phyloP scores from a whole-genome alignment of 2,888 invertebrate genomes.

The Acronicta leporina region DNA sequence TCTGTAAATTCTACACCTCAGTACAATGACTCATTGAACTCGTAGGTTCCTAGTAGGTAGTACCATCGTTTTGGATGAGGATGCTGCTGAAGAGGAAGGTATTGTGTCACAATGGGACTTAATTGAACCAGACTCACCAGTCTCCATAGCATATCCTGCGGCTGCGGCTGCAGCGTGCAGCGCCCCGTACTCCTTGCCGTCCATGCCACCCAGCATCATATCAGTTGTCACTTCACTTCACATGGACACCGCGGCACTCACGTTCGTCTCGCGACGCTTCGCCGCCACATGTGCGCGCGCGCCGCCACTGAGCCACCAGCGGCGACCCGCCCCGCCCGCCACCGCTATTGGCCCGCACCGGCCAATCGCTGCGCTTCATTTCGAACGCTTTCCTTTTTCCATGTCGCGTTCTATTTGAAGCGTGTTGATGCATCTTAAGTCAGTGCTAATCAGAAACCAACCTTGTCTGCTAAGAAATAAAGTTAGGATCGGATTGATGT shows the following conservation, averaged over 20 bases:
- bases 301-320: slow-evolving; percentile 57
- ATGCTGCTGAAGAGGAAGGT: not conserved
- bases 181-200: slow-evolving; percentile 87
- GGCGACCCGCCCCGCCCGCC: slow-evolving; percentile 70
- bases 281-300: slow-evolving; percentile 65
- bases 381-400: slow-evolving; percentile 86
- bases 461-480: slow-evolving; percentile 32
- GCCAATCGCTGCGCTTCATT: slow-evolving; percentile 87
- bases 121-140: slow-evolving; percentile 67
- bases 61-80: not conserved
- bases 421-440: slow-evolving; percentile 79
- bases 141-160: slow-evolving; percentile 82
- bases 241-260: slow-evolving; percentile 59
- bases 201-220: slow-evolving; percentile 86
- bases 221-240: slow-evolving; percentile 65
- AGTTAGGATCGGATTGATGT: slow-evolving; percentile 34
- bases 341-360: slow-evolving; percentile 82
- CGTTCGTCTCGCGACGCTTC: slow-evolving; percentile 72
- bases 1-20: too few species aligned
- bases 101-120: not conserved
- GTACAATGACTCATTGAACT: too few species aligned
- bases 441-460: slow-evolving; percentile 47
- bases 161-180: slow-evolving; percentile 85
- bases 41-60: too few species aligned
- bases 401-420: slow-evolving; percentile 87